Conservation (phyloP, 2,113 vertebrate species). For the Tiliqua scincoides region DNA sequence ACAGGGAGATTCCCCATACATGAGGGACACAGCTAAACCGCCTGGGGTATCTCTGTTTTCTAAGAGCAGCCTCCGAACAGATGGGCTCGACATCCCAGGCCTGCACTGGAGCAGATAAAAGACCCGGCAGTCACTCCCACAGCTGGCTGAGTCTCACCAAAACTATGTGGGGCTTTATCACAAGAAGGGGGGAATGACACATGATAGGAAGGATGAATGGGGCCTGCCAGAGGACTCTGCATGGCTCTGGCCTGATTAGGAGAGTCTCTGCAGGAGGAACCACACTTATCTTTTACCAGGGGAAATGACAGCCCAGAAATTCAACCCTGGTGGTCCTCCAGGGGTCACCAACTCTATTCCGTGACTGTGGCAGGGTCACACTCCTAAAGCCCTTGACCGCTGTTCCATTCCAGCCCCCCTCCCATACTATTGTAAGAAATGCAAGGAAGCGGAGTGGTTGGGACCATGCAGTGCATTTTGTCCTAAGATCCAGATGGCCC, state of each 20-base stretch:
- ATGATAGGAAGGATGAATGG: background rate
- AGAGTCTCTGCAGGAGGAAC: background rate
- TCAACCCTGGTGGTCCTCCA: background rate
- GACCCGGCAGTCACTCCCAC: background rate
- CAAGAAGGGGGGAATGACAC: background rate
- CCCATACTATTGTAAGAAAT: too few species aligned
- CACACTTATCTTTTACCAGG: background rate
- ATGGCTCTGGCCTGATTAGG: background rate
- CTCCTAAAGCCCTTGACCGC: too few species aligned
- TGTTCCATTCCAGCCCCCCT: too few species aligned
- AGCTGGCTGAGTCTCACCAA: background rate
- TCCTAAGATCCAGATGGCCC: too few species aligned
- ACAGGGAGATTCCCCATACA: background rate
- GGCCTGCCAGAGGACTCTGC: background rate
- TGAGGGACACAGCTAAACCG: background rate
- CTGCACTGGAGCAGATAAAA: background rate
- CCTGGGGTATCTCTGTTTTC: background rate
- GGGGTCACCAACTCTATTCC: background rate
- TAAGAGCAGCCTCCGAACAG: background rate
- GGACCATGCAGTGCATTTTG: too few species aligned
- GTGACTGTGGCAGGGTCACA: too few species aligned
- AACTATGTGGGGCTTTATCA: background rate
- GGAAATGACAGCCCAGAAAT: background rate
- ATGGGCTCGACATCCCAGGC: background rate
- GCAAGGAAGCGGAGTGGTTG: too few species aligned